These are phyloP conservation scores for Rhinogobio ventralis DNA, from an alignment of 2,797 vertebrate genomes.

Conservation along the genomic window DNA sequence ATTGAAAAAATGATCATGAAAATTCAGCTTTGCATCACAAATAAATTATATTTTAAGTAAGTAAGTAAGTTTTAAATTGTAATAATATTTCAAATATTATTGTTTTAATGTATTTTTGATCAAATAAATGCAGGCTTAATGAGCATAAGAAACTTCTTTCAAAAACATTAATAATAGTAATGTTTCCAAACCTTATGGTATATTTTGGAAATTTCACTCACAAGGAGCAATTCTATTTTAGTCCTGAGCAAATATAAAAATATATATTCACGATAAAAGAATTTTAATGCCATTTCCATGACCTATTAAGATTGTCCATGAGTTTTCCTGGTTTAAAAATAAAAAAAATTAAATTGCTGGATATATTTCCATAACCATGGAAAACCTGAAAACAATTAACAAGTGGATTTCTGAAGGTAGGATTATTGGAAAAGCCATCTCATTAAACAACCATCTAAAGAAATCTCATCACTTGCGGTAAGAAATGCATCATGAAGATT, in stretches of 20 bases:
- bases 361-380: background rate
- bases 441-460: background rate
- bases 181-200: too few species aligned
- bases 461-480: slow-evolving; percentile 16
- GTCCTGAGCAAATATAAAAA: background rate
- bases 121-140: too few species aligned
- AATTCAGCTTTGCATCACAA: too few species aligned
- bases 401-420: background rate
- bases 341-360: background rate
- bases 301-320: background rate
- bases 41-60: too few species aligned
- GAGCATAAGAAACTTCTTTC: too few species aligned
- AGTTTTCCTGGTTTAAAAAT: background rate
- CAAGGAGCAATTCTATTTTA: background rate
- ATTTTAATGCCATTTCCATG: background rate
- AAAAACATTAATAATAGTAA: too few species aligned
- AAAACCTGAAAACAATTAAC: background rate
- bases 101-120: too few species aligned
- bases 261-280: background rate
- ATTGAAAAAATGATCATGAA: too few species aligned
- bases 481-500: slow-evolving; percentile 6
- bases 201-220: background rate
- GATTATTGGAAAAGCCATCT: slow-evolving; percentile 3
- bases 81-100: too few species aligned
- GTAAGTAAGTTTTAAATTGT: too few species aligned